Evolutionary conservation across 2,888 invertebrate genomes (phyloP).

Genomic region (Nezara viridula): DNA sequence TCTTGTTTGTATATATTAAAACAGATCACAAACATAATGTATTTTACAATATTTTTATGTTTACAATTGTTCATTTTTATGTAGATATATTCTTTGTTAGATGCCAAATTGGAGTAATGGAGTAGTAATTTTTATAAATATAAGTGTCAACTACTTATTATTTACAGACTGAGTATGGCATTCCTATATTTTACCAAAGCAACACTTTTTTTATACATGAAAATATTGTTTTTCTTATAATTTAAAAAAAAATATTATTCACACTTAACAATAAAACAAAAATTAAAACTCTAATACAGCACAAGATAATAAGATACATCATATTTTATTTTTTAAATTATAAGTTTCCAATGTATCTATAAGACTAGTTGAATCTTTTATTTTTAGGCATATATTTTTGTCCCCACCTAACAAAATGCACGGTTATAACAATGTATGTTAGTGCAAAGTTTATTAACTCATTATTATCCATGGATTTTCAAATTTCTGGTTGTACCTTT

Average conservation of each 20-base stretch:
- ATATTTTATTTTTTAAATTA: not conserved
- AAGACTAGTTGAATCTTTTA: not conserved
- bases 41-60: not conserved
- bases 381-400: not conserved
- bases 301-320: not conserved
- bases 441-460: not conserved
- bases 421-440: not conserved
- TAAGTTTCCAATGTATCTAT: not conserved
- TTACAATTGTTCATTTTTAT: not conserved
- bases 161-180: conserved; percentile 13
- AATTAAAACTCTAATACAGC: not conserved
- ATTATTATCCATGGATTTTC: not conserved
- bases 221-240: not conserved
- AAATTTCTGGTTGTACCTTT: not conserved
- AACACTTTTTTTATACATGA: not conserved
- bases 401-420: not conserved
- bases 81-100: not conserved
- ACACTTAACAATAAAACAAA: not conserved
- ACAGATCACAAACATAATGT: not conserved
- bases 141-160: not conserved
- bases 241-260: not conserved
- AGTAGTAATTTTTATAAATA: not conserved
- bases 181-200: conserved; percentile 14
- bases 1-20: not conserved
- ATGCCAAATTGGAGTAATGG: not conserved